Base-by-base conservation (phyloP, 2,113 vertebrate genomes). In the Phaetusa simplex region DNA sequence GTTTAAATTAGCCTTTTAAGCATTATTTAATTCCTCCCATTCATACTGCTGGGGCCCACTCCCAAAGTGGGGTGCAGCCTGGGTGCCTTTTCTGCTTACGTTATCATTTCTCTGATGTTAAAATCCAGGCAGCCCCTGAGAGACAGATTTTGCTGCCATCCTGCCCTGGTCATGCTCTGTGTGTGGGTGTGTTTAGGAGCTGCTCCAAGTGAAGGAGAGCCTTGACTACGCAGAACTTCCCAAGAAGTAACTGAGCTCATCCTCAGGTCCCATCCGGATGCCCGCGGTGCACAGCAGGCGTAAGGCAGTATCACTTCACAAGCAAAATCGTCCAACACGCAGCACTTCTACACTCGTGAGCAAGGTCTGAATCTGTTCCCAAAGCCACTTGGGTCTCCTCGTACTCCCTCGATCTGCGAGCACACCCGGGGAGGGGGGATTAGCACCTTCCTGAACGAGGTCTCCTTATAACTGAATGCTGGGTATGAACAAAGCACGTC, bases 231-330 rank as follows among this genome's bases (percentile, higher is more conserved):
- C 21, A 67, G 29, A 52, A 29, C 9, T 74, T 62, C 45, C 38
- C 14, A 23, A 47, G 47, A 29, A 74, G 36, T 55, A 71, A 12
- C 47, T 0, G 1, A 24, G 4, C 24, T 84, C 65, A 23, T 59
- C 30, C n/a, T 91, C 0, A 0, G 12, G 19, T 56, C 18, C 34
- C 11, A 6, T 13, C 42, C n/a, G 55, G 34, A 78, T 1, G 6
- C 40, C 23, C 4, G 14, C 10, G 5, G 38, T 13, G 32, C 45
- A 21, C 22, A 13, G 52, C 11, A 42, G n/a, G 19, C 2, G 0
- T 14, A 16, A 74, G 23, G 26, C 40, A 23, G 14, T 67, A 87
- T 21, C 30, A 8, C 20, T 27, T 58, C 42, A 42, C 23, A 42
- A 66, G 22, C 9, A 74, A 74, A 81, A 34, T 12, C 34, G 8